phyloP scores from a whole-genome alignment of 2,888 invertebrate genomes.

The Euzophera pinguis region DNA sequence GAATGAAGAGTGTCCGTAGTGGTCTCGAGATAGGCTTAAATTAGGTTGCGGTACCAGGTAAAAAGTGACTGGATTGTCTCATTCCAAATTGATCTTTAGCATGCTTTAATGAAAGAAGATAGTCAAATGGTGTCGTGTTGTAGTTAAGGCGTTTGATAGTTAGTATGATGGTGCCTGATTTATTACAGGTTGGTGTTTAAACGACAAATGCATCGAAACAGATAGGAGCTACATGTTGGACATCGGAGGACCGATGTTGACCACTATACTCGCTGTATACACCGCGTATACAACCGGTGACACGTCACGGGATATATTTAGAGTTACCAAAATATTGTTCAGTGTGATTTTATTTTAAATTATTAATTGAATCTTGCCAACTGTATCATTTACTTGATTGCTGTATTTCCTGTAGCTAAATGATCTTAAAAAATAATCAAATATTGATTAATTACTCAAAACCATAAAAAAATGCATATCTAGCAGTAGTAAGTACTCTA shows the following conservation, averaged over 20 bases:
- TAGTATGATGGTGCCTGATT: slow-evolving; percentile 57
- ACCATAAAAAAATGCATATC: no score
- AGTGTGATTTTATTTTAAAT: no score
- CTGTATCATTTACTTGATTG: no score
- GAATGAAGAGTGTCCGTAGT: slow-evolving; percentile 79
- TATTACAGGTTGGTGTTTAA: slow-evolving; percentile 80
- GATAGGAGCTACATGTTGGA: slow-evolving; percentile 79
- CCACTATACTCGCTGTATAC: slow-evolving; percentile 55
- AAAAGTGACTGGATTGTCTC: slow-evolving; percentile 17
- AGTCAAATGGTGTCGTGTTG: slow-evolving; percentile 17
- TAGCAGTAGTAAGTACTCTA: no score
- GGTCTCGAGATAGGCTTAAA: slow-evolving; percentile 78
- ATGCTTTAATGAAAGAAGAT: slow-evolving; percentile 14
- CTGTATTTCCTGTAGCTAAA: no score
- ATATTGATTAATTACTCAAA: no score
- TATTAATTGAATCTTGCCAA: no score
- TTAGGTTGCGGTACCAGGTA: slow-evolving; percentile 37
- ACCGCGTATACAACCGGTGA: slow-evolving; percentile 38
- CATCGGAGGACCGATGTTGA: slow-evolving; percentile 76
- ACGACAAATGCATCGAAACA: slow-evolving; percentile 80
- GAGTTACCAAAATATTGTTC: no score
- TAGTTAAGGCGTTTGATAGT: slow-evolving; percentile 32
- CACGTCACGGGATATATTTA: slow-evolving; percentile 38
- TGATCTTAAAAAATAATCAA: no score
- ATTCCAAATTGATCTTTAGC: slow-evolving; percentile 24